Percentiles rank a stretch among this genome's conserved stretches.
phyloP scores from a whole-genome alignment of 2,113 vertebrate genomes.

The Cyanoderma ruficeps region DNA sequence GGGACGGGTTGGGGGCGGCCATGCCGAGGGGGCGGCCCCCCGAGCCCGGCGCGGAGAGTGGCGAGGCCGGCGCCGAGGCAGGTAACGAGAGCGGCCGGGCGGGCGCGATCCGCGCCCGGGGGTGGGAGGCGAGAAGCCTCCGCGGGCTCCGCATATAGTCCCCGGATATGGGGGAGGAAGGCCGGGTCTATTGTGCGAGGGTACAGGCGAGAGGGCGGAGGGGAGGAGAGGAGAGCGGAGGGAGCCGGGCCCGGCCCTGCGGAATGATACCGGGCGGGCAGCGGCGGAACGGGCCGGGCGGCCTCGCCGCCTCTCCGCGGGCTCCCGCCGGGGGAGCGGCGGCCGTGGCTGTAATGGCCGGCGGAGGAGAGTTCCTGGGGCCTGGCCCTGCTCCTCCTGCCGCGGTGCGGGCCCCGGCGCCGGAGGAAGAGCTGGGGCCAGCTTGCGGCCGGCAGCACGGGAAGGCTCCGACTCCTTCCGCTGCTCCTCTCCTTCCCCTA shows the following conservation, averaged over 20 bases:
- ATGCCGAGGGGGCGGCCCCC: constrained; percentile 97
- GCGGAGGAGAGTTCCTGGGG: background rate
- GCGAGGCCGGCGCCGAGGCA: constrained; percentile 83
- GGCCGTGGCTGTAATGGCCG: background rate
- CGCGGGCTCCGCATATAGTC: constrained; percentile 85
- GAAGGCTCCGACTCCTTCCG: background rate
- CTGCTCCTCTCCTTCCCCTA: background rate
- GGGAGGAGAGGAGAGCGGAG: constrained; percentile 76
- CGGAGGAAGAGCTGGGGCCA: background rate
- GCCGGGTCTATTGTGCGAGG: constrained; percentile 63
- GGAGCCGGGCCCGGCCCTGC: constrained; percentile 64
- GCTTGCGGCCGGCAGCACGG: background rate
- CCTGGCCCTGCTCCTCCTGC: background rate
- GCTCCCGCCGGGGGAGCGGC: background rate
- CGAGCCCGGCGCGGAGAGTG: constrained; percentile 82
- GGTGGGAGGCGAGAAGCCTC: background rate
- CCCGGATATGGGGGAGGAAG: constrained; percentile 88
- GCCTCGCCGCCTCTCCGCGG: background rate
- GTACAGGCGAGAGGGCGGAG: constrained; percentile 48
- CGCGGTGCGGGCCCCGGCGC: background rate
- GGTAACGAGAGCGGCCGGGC: constrained; percentile 83
- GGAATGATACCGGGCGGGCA: constrained; percentile 81
- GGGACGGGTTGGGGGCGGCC: constrained; percentile 72
- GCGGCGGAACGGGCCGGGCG: background rate
- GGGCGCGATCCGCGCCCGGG: constrained; percentile 64